Evolutionary conservation across 2,888 invertebrate genomes (phyloP).

Genomic region (Ochropacha duplaris): DNA sequence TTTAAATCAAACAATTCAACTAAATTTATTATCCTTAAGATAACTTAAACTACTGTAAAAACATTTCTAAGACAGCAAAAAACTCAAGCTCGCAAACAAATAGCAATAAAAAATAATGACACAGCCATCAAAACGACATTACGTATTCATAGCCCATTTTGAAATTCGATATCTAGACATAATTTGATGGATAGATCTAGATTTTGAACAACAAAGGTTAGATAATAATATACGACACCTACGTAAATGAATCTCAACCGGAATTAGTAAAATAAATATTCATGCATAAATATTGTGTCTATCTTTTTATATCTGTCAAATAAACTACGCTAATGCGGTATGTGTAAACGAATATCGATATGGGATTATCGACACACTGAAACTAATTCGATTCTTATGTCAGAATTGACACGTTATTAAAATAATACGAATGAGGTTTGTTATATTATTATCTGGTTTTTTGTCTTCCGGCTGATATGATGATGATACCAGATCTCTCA

Average conservation of each 20-base stretch:
- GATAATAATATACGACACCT: constrained; percentile 29
- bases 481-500: too few relatives aligned
- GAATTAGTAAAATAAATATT: constrained; percentile 5
- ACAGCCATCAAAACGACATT: constrained; percentile 14
- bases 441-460: background rate
- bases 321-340: background rate
- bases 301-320: background rate
- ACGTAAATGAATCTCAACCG: constrained; percentile 14
- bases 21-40: background rate
- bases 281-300: constrained; percentile 1
- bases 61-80: constrained; percentile 2
- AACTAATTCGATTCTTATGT: background rate
- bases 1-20: background rate
- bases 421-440: background rate
- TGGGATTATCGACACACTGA: background rate
- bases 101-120: constrained; percentile 32
- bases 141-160: constrained; percentile 38
- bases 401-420: background rate
- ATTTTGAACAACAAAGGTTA: constrained; percentile 25
- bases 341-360: constrained; percentile 1
- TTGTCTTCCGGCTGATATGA: too few relatives aligned
- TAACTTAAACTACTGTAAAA: constrained; percentile 9
- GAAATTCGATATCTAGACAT: constrained; percentile 30
- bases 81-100: constrained; percentile 6
- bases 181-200: constrained; percentile 39